Evolutionary conservation across 1,140 invertebrate species (phyloP).

Genomic region (Ganaspis sp.): DNA sequence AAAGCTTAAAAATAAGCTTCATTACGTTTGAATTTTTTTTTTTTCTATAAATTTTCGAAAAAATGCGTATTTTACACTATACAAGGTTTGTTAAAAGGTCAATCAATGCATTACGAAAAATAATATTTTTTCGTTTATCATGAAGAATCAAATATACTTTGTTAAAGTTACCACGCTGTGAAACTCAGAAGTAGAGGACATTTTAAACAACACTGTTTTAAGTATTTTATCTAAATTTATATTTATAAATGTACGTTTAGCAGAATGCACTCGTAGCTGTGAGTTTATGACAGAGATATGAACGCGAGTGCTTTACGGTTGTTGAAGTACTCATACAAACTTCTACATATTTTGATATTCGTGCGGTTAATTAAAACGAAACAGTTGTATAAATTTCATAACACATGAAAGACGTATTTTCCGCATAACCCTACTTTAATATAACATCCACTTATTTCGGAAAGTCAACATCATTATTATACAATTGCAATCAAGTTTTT

Average conservation of each 20-base stretch:
- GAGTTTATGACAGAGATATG: background rate
- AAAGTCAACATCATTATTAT: background rate
- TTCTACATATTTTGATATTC: background rate
- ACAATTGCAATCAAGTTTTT: background rate
- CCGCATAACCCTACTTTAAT: background rate
- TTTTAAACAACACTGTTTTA: too few relatives aligned
- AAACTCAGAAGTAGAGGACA: too few relatives aligned
- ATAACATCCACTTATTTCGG: background rate
- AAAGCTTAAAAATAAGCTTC: too few relatives aligned
- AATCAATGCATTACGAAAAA: too few relatives aligned
- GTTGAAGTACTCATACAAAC: background rate
- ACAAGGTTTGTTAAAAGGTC: too few relatives aligned
- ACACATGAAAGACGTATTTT: background rate
- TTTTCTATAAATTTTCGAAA: too few relatives aligned
- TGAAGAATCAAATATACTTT: too few relatives aligned
- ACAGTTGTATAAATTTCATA: constrained; percentile 2
- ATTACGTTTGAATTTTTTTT: too few relatives aligned
- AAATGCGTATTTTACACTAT: too few relatives aligned
- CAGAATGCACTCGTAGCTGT: background rate
- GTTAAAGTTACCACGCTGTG: too few relatives aligned
- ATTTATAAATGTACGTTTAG: background rate
- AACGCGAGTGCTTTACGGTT: background rate
- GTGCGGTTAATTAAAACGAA: background rate
- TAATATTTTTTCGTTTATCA: too few relatives aligned
- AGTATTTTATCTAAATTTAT: too few relatives aligned